phyloP scores from a whole-genome alignment of 2,888 invertebrate genomes.

The Drosophila prostipennis region DNA sequence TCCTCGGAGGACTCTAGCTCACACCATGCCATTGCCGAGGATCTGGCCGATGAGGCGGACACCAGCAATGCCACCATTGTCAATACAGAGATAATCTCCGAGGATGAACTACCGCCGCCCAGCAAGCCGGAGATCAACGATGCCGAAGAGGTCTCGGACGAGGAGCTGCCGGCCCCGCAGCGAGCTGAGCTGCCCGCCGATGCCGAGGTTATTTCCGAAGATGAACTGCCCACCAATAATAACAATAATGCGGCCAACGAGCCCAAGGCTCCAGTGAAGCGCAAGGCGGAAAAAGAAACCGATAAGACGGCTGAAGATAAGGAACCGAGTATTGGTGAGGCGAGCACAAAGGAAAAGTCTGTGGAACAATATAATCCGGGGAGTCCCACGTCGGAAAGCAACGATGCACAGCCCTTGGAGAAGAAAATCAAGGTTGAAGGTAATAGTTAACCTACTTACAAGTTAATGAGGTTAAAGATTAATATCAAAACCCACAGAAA shows the following conservation, averaged over 20 bases:
- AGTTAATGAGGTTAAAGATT: too few relatives aligned
- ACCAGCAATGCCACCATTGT: slow-evolving; percentile 86
- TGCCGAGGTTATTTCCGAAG: slow-evolving; percentile 92
- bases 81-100: slow-evolving; percentile 93
- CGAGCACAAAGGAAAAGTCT: slow-evolving; percentile 39
- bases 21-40: slow-evolving; percentile 81
- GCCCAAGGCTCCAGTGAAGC: slow-evolving; percentile 51
- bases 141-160: slow-evolving; percentile 92
- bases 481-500: slow-evolving; percentile 31
- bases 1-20: slow-evolving; percentile 81
- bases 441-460: slow-evolving; percentile 31
- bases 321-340: slow-evolving; percentile 17
- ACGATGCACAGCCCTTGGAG: slow-evolving; percentile 86
- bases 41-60: slow-evolving; percentile 77
- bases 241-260: slow-evolving; percentile 47
- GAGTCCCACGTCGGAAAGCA: slow-evolving; percentile 91
- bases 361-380: slow-evolving; percentile 91
- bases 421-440: slow-evolving; percentile 84
- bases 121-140: slow-evolving; percentile 91
- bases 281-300: slow-evolving; percentile 52
- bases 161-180: slow-evolving; percentile 90
- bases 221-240: slow-evolving; percentile 87
- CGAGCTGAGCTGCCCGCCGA: slow-evolving; percentile 89
- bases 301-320: slow-evolving; percentile 27
- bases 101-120: slow-evolving; percentile 91